Conservation (phyloP, 2,888 invertebrate genomes). For the Flexamia atlantica region DNA sequence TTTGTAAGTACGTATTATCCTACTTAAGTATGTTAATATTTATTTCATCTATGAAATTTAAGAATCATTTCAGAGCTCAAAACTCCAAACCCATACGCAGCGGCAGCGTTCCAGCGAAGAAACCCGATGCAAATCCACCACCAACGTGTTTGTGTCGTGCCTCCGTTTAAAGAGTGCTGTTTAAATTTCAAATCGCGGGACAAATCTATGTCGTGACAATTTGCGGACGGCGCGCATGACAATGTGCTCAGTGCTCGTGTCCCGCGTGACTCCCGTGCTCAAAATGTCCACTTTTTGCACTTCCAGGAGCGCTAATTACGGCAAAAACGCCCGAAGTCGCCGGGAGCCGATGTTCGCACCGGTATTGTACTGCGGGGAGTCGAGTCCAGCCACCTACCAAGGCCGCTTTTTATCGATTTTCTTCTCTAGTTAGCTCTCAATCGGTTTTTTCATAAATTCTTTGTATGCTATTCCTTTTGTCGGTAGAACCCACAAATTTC, state of each 20-base stretch:
- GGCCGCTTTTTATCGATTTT: neutral
- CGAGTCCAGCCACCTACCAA: neutral
- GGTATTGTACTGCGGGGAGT: neutral
- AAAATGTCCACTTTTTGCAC: conserved; percentile 50
- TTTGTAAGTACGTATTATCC: too few species aligned
- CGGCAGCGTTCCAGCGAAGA: too few species aligned
- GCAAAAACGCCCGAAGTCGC: conserved; percentile 14
- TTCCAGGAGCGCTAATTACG: conserved; percentile 34
- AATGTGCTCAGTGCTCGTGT: conserved; percentile 57
- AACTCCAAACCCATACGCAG: too few species aligned
- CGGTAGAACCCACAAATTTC: too few species aligned
- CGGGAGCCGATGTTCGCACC: neutral
- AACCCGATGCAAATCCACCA: conserved; percentile 16
- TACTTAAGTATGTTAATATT: too few species aligned
- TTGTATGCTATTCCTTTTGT: too few species aligned
- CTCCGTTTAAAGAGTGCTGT: conserved; percentile 41
- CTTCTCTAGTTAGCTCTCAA: neutral
- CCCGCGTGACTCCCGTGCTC: conserved; percentile 41
- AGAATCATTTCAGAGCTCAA: too few species aligned
- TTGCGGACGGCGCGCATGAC: conserved; percentile 60
- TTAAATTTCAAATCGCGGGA: conserved; percentile 61
- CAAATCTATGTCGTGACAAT: conserved; percentile 61
- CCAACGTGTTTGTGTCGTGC: conserved; percentile 25
- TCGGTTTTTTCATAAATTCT: neutral
- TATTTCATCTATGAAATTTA: too few species aligned